phyloP scores from a whole-genome alignment of 2,797 vertebrate genomes.

The Eulemur albifrons region DNA sequence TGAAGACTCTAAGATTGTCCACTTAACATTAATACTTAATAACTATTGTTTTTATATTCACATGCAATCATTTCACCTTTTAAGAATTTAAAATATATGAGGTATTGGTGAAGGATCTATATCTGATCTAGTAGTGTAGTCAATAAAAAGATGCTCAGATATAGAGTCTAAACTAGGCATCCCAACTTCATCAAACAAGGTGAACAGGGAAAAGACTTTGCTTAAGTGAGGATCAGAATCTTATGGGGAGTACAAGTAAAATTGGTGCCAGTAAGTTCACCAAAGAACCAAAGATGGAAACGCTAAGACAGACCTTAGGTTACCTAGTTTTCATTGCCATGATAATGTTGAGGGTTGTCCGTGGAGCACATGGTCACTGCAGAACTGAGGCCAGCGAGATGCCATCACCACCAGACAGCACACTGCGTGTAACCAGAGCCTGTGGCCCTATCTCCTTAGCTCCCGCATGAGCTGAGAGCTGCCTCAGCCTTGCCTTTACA shows the following conservation, averaged over 20 bases:
- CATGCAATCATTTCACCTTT: not conserved
- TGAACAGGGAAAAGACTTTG: not conserved
- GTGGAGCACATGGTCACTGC: not conserved
- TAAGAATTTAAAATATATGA: conserved; percentile 8
- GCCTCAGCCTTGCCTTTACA: not conserved
- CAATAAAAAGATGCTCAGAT: not conserved
- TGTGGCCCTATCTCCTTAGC: not conserved
- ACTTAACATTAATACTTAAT: not conserved
- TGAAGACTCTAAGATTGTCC: not conserved
- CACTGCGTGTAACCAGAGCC: not conserved
- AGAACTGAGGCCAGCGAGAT: not conserved
- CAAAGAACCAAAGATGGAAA: not conserved
- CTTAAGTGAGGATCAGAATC: not conserved
- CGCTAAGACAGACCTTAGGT: not conserved
- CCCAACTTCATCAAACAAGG: not conserved
- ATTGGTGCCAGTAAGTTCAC: not conserved
- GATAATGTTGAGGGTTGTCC: not conserved
- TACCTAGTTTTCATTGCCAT: not conserved
- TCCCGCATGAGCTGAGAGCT: not conserved
- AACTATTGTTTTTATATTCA: not conserved
- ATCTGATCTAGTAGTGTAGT: not conserved
- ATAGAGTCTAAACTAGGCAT: not conserved
- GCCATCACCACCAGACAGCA: not conserved
- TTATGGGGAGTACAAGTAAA: not conserved
- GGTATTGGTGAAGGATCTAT: not conserved